A percentile compares a stretch with the other conserved stretches of the same genome.
Conservation (phyloP, 2,888 invertebrate species). For the Rhimphoctona megacephalus region DNA sequence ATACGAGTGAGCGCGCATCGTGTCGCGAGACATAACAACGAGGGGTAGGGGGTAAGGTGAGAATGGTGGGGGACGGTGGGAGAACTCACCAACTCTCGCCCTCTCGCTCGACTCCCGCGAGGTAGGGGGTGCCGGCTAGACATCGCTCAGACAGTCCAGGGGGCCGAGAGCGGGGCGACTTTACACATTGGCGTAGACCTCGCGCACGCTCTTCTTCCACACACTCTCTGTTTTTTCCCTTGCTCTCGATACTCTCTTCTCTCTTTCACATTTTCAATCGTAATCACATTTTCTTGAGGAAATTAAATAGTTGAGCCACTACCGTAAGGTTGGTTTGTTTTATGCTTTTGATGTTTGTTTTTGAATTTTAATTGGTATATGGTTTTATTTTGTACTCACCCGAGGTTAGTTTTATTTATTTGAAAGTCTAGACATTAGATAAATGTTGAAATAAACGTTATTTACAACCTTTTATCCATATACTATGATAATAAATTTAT, state of each 20-base stretch:
- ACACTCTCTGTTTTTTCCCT: slow-evolving; percentile 16
- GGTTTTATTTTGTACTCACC: not conserved
- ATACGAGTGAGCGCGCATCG: slow-evolving; percentile 62
- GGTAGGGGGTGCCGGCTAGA: slow-evolving; percentile 85
- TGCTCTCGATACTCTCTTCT: slow-evolving; percentile 5
- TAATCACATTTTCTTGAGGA: slow-evolving; percentile 1
- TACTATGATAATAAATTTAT: not conserved
- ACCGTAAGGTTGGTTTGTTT: not conserved
- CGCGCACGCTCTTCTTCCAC: slow-evolving; percentile 31
- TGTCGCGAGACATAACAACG: slow-evolving; percentile 60
- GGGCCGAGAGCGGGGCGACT: slow-evolving; percentile 80
- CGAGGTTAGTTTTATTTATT: not conserved
- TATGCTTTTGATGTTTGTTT: not conserved
- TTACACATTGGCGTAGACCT: slow-evolving; percentile 77
- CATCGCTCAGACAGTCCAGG: slow-evolving; percentile 85
- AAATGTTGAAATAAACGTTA: not conserved
- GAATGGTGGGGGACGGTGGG: slow-evolving; percentile 70
- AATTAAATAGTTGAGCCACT: not conserved
- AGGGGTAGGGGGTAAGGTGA: slow-evolving; percentile 73
- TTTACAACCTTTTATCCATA: not conserved
- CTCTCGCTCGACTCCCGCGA: slow-evolving; percentile 77
- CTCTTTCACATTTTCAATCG: slow-evolving; percentile 13
- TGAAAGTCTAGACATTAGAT: not conserved
- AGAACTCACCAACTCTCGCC: slow-evolving; percentile 40
- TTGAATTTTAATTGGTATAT: not conserved